Base-by-base conservation (phyloP, 2,113 vertebrate genomes). In the Tichodroma muraria region DNA sequence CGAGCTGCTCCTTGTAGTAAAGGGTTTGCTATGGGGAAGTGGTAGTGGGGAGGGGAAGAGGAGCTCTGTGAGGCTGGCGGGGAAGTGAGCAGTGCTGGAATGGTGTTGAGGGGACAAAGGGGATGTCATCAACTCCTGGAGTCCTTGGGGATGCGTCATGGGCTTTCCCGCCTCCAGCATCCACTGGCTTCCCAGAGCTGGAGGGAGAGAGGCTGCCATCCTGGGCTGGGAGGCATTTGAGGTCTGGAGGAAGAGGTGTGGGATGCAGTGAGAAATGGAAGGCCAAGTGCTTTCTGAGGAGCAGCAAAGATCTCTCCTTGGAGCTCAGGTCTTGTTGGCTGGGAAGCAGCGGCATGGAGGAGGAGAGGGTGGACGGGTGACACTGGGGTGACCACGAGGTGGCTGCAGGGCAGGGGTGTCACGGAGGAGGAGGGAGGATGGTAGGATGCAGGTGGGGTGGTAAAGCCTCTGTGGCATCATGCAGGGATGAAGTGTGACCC, bases 1-100 rank as follows among this genome's bases (percentile, higher is more conserved):
- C 1, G 80, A 64, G 90, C 44, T 90, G 71, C 76, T 94, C 72
- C 84, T 63, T 35, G 80, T 92, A 92, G 94, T 95, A 88, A 80
- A 88, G 72, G 76, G 86, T 28, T 80, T 42, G 85, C 56, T 85
- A 1, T 61, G 76, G 63, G 68, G 23, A 73, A 83, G 33, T 24
- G 61, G 52, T 24, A 23, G 33, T 5, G 63, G 75, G 57, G 37
- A 4, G 2, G 54, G 57, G 54, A 35, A 72, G n/a, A 45, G 85
- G 42, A 76, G 60, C 66, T 82, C 64, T 37, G 69, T 1, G 8
- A 80, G 78, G 77, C 63, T 65, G 59, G 38, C 8, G 5, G 85
- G 85, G 44, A 75, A 66, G 64, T 0, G 40, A 85, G 84, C 63
- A 64, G 53, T 6, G 6, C 21, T 2, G 6, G 57, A 37, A 20